phyloP scores from a whole-genome alignment of 1,140 invertebrate species.

The Probaryconus sp. region DNA sequence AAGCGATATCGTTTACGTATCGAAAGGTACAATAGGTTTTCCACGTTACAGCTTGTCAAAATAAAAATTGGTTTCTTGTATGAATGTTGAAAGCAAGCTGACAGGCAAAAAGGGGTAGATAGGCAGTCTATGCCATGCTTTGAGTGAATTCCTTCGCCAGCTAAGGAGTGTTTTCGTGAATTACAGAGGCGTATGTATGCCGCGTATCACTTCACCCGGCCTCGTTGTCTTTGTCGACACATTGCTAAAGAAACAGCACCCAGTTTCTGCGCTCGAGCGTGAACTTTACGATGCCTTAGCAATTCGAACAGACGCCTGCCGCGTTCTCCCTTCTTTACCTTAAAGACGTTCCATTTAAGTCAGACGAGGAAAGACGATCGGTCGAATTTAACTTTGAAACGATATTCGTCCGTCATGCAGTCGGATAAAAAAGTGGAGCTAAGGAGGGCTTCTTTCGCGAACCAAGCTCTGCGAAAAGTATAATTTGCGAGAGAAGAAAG shows the following conservation, averaged over 20 bases:
- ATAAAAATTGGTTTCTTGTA: not conserved
- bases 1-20: no score
- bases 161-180: not conserved
- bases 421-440: conserved; percentile 22
- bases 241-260: conserved; percentile 14
- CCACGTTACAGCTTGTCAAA: no score
- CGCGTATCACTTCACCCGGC: conserved; percentile 1
- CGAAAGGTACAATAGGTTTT: no score
- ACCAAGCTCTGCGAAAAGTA: conserved; percentile 5
- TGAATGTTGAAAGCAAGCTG: conserved; percentile 12
- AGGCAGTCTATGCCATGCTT: not conserved
- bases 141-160: conserved; percentile 8
- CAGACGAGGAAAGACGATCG: not conserved
- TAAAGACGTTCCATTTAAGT: not conserved
- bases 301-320: conserved; percentile 34
- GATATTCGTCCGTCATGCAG: conserved; percentile 42
- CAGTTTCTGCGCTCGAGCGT: conserved; percentile 3
- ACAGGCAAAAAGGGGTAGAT: conserved; percentile 15
- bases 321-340: conserved; percentile 3
- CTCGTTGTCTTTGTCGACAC: conserved; percentile 35
- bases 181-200: conserved; percentile 1
- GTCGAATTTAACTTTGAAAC: conserved; percentile 44
- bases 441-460: conserved; percentile 14
- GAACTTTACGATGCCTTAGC: conserved; percentile 9
- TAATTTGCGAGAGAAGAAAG: not conserved